A percentile compares a stretch with the other conserved stretches of the same genome.
Evolutionary conservation across 2,113 vertebrate species (phyloP).

Genomic region (Elachura formosa): DNA sequence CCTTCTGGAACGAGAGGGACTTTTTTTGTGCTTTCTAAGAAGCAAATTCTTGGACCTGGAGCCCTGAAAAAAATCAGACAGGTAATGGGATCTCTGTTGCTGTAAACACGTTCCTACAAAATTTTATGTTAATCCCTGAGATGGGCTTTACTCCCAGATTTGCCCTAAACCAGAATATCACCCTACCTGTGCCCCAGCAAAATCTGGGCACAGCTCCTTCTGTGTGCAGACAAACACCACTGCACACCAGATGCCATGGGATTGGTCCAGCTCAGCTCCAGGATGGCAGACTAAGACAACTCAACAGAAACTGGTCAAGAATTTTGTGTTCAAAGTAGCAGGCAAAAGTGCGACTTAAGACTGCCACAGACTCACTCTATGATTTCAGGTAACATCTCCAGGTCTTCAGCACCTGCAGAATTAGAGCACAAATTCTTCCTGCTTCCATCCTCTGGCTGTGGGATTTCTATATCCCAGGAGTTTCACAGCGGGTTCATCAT

Average conservation of each 20-base stretch:
- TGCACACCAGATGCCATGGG: rapidly evolving
- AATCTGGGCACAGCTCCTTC: neutral
- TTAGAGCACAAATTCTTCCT: neutral
- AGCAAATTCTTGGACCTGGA: neutral
- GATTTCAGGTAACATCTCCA: neutral
- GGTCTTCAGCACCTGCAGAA: neutral
- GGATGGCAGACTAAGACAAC: neutral
- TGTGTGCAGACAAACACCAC: neutral
- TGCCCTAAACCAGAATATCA: too few relatives aligned
- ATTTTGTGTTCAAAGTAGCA: neutral
- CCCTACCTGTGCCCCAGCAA: neutral
- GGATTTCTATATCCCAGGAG: neutral
- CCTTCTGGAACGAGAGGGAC: neutral
- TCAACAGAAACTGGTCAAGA: neutral
- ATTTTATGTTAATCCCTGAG: neutral
- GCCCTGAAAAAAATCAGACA: neutral
- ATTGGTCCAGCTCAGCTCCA: neutral
- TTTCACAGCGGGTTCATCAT: neutral
- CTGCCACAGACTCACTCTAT: neutral
- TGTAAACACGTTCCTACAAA: neutral
- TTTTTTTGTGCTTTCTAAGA: neutral
- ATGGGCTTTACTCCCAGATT: neutral
- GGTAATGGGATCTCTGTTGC: neutral
- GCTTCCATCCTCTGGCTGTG: neutral
- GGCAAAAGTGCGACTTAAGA: neutral